Base-by-base conservation (phyloP, 1,140 invertebrate species). In the Drosophila funebris region DNA sequence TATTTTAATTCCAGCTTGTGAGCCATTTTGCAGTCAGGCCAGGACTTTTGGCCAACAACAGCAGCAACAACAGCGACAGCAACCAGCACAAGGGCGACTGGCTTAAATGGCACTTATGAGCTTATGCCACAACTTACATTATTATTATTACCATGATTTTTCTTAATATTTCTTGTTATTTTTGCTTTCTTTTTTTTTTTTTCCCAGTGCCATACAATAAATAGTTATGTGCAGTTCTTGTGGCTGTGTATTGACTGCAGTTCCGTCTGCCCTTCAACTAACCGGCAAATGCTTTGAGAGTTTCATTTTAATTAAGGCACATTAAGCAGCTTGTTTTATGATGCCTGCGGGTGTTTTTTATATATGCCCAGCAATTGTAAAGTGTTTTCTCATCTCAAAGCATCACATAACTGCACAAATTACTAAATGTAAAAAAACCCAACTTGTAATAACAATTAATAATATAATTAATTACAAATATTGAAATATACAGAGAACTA, bases 51-150 rank as follows among this genome's bases (percentile, higher is more conserved):
- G 63, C 77, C 69, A n/a, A n/a, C 66, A 11, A 31, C 37, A 62
- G 31, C 24, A 37, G 41, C 46, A n/a, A 20, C 61, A 61, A 16
- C 18, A 18, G 52, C 18, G 43, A 56, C 68, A 66, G 44, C 58
- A n/a, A n/a, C n/a, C n/a, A n/a, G n/a, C n/a, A n/a, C n/a, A n/a
- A 2, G 70, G 70, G 76, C 80, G 75, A 79, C 83, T 76, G 83
- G 83, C 83, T 88, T 88, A 88, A 88, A 88, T 83, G 83, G 78
- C 83, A 88, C 83, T 88, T 88, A 88, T 88, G 83, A 88, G 83
- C 83, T 88, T 88, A 88, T 85, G 83, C 84, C 84, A 76, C 79
- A 88, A 88, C 83, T 88, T 88, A 88, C 83, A 88, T 88, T 88
- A 88, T 88, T 88, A 87, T 87, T 88, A 88, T 88, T 88, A 83